These are phyloP conservation scores for Pollenia angustigena DNA, from an alignment of 2,888 invertebrate species.

Conservation along the genomic window DNA sequence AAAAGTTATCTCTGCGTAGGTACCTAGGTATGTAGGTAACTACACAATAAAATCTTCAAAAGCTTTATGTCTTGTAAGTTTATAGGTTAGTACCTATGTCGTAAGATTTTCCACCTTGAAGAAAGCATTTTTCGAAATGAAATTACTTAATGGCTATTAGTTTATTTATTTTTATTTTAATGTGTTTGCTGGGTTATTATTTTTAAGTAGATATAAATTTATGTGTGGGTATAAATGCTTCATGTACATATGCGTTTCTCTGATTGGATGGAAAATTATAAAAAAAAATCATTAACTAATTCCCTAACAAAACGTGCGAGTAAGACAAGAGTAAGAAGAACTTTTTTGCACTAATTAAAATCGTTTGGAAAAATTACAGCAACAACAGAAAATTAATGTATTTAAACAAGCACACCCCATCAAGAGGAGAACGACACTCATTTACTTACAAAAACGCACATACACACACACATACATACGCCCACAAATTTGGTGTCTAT, in stretches of 20 bases:
- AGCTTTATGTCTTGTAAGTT: too few species aligned
- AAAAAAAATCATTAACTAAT: constrained; percentile 67
- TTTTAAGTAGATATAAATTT: neutral
- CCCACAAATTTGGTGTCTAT: constrained; percentile 61
- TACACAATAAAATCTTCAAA: too few species aligned
- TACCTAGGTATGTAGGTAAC: too few species aligned
- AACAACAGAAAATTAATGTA: constrained; percentile 22
- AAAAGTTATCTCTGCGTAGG: too few species aligned
- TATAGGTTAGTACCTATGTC: too few species aligned
- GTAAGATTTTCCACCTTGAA: too few species aligned
- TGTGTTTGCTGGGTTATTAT: neutral
- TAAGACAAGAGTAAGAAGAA: constrained; percentile 21
- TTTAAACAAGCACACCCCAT: constrained; percentile 65
- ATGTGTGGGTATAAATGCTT: too few species aligned
- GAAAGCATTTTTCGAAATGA: too few species aligned
- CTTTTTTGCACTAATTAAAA: constrained; percentile 62
- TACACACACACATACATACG: constrained; percentile 45
- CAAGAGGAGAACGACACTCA: constrained; percentile 50
- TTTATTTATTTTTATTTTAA: too few species aligned
- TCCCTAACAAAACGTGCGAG: constrained; percentile 26
- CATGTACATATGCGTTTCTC: constrained; percentile 28
- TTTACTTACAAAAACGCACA: neutral
- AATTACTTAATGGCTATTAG: too few species aligned
- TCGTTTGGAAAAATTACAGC: constrained; percentile 52
- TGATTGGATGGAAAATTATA: constrained; percentile 62